phyloP scores from a whole-genome alignment of 2,797 vertebrate species.

The Telmatherina bonti region DNA sequence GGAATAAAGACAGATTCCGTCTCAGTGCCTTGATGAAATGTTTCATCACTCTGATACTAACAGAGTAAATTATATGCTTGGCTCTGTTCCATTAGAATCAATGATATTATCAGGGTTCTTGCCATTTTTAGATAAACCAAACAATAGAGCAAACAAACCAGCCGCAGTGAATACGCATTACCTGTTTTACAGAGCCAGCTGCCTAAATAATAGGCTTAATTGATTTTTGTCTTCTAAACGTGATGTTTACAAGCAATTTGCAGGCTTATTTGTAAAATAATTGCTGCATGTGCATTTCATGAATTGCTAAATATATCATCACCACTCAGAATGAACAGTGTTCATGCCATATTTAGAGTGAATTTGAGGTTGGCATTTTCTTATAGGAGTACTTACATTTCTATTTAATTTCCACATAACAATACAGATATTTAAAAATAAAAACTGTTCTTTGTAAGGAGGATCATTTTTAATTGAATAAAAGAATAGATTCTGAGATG shows the following conservation, averaged over 20 bases:
- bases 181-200: constrained; percentile 53
- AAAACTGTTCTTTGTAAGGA: not conserved
- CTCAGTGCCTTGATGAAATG: constrained; percentile 30
- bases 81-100: constrained; percentile 46
- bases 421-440: not conserved
- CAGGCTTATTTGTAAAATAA: constrained; percentile 42
- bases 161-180: constrained; percentile 30
- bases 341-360: not conserved
- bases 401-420: not conserved
- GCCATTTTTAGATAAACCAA: constrained; percentile 51
- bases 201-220: constrained; percentile 53
- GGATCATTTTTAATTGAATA: not conserved
- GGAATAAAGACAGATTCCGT: not conserved
- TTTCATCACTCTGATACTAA: constrained; percentile 41
- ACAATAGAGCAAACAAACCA: constrained; percentile 53
- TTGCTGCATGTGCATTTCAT: constrained; percentile 26
- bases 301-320: constrained; percentile 19
- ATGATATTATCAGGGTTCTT: constrained; percentile 42
- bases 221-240: constrained; percentile 48
- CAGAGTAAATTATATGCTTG: constrained; percentile 61
- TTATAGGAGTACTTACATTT: not conserved
- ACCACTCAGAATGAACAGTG: not conserved
- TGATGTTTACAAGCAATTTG: constrained; percentile 53
- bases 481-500: not conserved
- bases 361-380: not conserved